Evolutionary conservation across 2,888 invertebrate species (phyloP).

Genomic region (Zonitis immaculata): DNA sequence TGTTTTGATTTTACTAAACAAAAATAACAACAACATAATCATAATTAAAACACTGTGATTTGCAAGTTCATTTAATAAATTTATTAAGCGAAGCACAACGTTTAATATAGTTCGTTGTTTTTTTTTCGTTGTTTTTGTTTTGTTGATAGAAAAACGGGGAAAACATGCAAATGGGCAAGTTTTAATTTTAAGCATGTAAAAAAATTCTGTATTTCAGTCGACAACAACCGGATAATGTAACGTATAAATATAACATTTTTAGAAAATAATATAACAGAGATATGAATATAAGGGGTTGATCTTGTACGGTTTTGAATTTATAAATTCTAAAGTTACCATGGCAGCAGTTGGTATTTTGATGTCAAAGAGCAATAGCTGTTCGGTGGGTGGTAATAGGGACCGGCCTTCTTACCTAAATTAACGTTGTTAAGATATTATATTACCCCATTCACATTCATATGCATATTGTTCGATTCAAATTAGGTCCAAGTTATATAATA

Average conservation of each 20-base stretch:
- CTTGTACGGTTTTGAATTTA: constrained; percentile 3
- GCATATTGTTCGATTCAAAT: constrained; percentile 17
- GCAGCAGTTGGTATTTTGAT: not conserved
- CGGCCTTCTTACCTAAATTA: constrained; percentile 11
- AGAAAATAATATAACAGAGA: not conserved
- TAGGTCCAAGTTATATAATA: constrained; percentile 10
- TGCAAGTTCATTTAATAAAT: constrained; percentile 24
- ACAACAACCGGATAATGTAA: constrained; percentile 22
- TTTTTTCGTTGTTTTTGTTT: no score
- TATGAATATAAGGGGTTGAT: not conserved
- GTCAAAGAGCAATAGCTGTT: constrained; percentile 11
- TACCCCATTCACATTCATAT: constrained; percentile 13
- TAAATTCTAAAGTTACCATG: constrained; percentile 13
- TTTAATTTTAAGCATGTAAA: constrained; percentile 29
- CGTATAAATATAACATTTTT: constrained; percentile 12
- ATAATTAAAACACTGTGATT: constrained; percentile 18
- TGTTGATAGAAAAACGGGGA: constrained; percentile 30
- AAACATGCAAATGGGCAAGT: constrained; percentile 35
- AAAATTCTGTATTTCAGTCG: constrained; percentile 27
- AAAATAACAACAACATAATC: constrained; percentile 17
- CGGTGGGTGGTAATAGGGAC: no score
- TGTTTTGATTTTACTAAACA: constrained; percentile 6
- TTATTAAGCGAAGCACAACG: constrained; percentile 18
- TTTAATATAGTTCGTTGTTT: constrained; percentile 18
- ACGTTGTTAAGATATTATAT: constrained; percentile 3